A percentile compares a stretch with the other conserved stretches of the same genome.
These are phyloP conservation scores for Theonella swinhoei DNA, from an alignment of 37 sponge, comb jelly and placozoan genomes.

Conservation along the genomic window DNA sequence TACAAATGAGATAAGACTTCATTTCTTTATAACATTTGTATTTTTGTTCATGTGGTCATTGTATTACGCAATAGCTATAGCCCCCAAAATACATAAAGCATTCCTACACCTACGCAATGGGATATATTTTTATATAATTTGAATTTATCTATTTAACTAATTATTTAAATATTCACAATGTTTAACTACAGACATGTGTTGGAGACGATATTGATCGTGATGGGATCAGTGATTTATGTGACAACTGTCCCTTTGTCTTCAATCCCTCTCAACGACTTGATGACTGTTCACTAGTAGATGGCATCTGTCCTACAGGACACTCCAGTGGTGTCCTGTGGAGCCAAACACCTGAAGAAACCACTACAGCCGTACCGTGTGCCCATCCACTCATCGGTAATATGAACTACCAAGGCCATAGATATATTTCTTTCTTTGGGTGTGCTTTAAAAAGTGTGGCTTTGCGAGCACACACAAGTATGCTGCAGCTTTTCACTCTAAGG, in stretches of 20 bases:
- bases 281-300: not conserved
- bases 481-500: no score
- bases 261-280: constrained; percentile 27
- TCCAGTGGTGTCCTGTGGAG: constrained; percentile 37
- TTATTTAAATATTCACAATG: not conserved
- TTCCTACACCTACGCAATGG: no score
- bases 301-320: constrained; percentile 33
- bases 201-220: constrained; percentile 40
- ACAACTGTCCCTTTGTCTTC: constrained; percentile 49
- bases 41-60: not conserved
- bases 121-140: no score
- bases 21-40: no score
- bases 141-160: not conserved
- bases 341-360: not conserved
- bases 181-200: not conserved
- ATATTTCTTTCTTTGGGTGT: no score
- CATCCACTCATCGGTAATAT: constrained; percentile 31
- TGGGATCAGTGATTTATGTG: constrained; percentile 48
- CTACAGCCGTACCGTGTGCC: constrained; percentile 13
- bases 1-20: no score
- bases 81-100: no score
- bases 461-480: no score
- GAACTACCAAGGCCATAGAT: not conserved
- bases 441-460: no score
- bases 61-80: no score